Evolutionary conservation across 2,113 vertebrate genomes (phyloP), one percentile per base, ranked within the genome.

Genomic region (Otus sunia): DNA sequence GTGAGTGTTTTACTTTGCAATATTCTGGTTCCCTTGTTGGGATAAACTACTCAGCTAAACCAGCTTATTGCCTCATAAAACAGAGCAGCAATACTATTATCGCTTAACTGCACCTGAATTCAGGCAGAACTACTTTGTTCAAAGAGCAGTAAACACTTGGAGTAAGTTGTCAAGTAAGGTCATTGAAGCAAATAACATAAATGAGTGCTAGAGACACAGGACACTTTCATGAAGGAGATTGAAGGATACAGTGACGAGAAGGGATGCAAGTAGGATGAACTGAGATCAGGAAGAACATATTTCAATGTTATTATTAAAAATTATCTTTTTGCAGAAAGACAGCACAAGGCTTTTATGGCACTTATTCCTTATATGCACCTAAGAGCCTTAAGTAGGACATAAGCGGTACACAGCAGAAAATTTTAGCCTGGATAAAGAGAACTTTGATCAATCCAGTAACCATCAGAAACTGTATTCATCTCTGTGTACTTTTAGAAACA

Each of bases 101-200:
- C 66, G 34, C 93, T 97, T 97, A 97, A 97, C 95, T 96, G 96
- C 96, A 97, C 96, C 96, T 94, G 97, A 97, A 96, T 97, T 97
- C 94, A 94, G 89, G 96, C 92, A 96, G 80, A 97, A 96, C 93
- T 92, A 77, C 94, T 97, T 97, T 94, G 94, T 97, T 97, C 94
- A 96, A 94, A 96, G 73, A 95, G 94, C 92, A 96, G 96, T 97
- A 97, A 97, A 97, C 97, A 97, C 91, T 96, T 88, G 68, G 78
- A 97, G 90, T 95, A 95, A 96, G 95, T 92, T 96, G 94, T 96
- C 94, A 97, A 96, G 90, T 90, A 91, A 92, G 96, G 95, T 96
- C 93, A 96, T 83, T 96, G 93, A 94, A 95, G 93, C 96, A 94
- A 97, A 95, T 82, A 92, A 80, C 68, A 91, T 94, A 94, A 96